Conservation (phyloP, 2,113 vertebrate species). For the Merops nubicus region DNA sequence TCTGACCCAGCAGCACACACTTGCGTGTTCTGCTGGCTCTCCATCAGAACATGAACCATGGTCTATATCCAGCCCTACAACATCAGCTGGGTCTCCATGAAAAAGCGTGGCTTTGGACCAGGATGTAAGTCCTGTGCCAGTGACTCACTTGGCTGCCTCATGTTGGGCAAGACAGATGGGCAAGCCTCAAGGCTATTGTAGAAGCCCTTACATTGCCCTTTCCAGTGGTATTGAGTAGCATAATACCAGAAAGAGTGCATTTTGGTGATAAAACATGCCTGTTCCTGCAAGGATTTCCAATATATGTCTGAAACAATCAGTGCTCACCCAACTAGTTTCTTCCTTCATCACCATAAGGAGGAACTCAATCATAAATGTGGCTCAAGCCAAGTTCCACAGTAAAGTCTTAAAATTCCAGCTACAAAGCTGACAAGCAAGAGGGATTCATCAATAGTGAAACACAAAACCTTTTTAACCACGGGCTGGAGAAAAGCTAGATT, state of each 20-base stretch:
- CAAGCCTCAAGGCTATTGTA: background rate
- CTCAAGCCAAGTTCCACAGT: background rate
- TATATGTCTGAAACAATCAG: background rate
- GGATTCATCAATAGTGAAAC: background rate
- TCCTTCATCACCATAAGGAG: background rate
- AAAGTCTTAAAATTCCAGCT: constrained; percentile 28
- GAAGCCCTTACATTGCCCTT: background rate
- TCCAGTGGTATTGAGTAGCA: background rate
- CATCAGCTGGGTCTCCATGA: background rate
- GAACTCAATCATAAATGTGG: background rate
- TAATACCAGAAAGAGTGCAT: fast-evolving
- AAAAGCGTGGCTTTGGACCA: background rate
- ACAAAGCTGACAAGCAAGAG: background rate
- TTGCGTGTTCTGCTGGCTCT: background rate
- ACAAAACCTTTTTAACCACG: background rate
- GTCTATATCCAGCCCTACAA: background rate
- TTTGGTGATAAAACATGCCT: fast-evolving
- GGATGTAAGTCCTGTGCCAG: background rate
- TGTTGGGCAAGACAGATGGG: background rate
- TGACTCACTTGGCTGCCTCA: fast-evolving
- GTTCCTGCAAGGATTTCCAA: background rate
- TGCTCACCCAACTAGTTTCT: background rate
- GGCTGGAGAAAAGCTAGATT: background rate
- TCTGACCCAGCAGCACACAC: background rate
- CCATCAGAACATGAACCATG: background rate